phyloP scores from a whole-genome alignment of 2,888 invertebrate genomes.

The Sphecodes monilicornis region DNA sequence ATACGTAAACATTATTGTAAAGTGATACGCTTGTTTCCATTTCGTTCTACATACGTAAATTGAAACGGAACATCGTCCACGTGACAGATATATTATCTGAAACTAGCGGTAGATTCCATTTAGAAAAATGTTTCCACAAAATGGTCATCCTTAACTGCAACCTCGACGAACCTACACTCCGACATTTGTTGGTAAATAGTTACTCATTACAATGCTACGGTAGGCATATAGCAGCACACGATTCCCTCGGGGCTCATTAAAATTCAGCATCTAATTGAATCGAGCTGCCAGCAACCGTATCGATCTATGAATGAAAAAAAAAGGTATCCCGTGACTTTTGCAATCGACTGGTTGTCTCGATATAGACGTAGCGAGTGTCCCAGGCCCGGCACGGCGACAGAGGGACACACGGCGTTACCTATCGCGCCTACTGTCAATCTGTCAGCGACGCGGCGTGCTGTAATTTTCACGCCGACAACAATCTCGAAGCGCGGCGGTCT shows the following conservation, averaged over 20 bases:
- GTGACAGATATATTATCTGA: too few species aligned
- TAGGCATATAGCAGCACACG: background rate
- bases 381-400: constrained; percentile 30
- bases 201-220: background rate
- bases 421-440: constrained; percentile 64
- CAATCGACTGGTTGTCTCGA: constrained; percentile 23
- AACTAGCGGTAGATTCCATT: too few species aligned
- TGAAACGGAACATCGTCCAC: too few species aligned
- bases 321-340: constrained; percentile 8
- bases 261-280: background rate
- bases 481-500: constrained; percentile 32
- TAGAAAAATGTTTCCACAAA: background rate
- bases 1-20: too few species aligned
- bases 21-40: too few species aligned
- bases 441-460: constrained; percentile 45
- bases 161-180: background rate
- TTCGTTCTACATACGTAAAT: too few species aligned
- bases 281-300: background rate
- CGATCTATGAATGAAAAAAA: background rate
- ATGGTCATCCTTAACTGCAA: background rate
- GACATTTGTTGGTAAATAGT: background rate
- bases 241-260: background rate
- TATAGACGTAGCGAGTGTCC: constrained; percentile 57
- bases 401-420: constrained; percentile 33
- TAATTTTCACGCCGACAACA: constrained; percentile 60